Evolutionary conservation across 2,888 invertebrate genomes (phyloP), one percentile per base, ranked within the genome.

Genomic region (Phania funesta): DNA sequence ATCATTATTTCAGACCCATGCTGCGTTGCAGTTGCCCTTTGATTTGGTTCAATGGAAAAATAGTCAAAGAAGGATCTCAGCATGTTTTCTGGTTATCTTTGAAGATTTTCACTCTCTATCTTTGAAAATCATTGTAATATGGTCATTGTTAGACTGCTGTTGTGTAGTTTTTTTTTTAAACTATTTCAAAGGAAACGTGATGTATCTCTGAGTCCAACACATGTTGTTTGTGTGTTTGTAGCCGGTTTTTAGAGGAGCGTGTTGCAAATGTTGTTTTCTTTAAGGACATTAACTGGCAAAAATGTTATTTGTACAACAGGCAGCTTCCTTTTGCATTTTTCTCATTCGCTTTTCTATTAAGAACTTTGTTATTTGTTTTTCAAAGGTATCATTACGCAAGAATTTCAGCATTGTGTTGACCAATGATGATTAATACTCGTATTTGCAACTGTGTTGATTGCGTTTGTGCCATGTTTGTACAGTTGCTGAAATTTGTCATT

Each of bases 1-100:
- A 26, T 54, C 58, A 58, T 78, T 78, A 64, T 65, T 68, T 62
- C 73, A 71, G 44, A 48, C 84, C 82, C 84, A 84, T 82, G 84
- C 84, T 84, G 84, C n/a, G 83, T 84, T 84, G 84, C 84, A 84
- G 84, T 82, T 83, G 84, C 68, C 83, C 82, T 54, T 62, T 76
- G 74, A 78, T 78, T 71, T 52, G n/a, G 29, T 46, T 44, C 74
- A 46, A 74, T 32, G 35, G 62, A 75, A 62, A 65, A 56, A 24
- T 46, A 48, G 18, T n/a, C 20, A 8, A 22, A 29, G 6, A 68
- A 76, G 44, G 60, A 75, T 65, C 70, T 44, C 74, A 65, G 70
- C 73, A 73, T 75, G 82, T 82, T 52, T 46, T 64, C 13, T 65
- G 70, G 74, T 70, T 64, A 78, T 50, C 38, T 65, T 6, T 7